phyloP scores from a whole-genome alignment of 1,140 invertebrate genomes.

The Drosophila baimaii region DNA sequence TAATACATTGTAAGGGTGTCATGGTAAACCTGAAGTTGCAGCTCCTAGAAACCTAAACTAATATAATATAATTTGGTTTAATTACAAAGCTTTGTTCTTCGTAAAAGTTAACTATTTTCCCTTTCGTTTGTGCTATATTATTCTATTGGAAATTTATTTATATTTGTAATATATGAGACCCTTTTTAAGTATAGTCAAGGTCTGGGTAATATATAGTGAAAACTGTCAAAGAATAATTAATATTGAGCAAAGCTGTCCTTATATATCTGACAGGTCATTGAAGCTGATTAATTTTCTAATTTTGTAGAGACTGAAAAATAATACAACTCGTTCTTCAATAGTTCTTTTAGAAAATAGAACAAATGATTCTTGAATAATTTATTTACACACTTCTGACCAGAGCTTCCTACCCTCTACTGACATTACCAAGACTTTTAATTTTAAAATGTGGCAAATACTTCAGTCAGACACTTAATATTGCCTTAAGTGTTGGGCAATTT shows the following conservation, averaged over 20 bases:
- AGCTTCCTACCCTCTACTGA: background rate
- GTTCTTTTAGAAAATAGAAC: no score
- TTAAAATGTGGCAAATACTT: background rate
- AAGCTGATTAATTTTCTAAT: background rate
- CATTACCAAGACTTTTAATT: background rate
- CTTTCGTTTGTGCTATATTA: no score
- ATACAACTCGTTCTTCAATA: no score
- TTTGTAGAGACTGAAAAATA: background rate
- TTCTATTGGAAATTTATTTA: background rate
- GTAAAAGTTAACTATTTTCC: no score
- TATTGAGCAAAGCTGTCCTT: no score
- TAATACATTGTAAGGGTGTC: constrained; percentile 3
- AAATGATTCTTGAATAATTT: background rate
- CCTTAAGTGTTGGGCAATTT: constrained; percentile 4
- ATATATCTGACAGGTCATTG: background rate
- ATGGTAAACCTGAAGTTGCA: background rate
- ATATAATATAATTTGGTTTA: background rate
- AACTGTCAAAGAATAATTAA: no score
- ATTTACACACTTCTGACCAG: background rate
- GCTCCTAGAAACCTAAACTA: background rate
- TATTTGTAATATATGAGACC: no score
- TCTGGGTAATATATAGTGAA: no score
- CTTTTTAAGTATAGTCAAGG: no score
- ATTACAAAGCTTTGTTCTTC: no score
- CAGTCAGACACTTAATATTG: background rate